Evolutionary conservation across 2,113 vertebrate species (phyloP).

Genomic region (Halichoerus grypus): DNA sequence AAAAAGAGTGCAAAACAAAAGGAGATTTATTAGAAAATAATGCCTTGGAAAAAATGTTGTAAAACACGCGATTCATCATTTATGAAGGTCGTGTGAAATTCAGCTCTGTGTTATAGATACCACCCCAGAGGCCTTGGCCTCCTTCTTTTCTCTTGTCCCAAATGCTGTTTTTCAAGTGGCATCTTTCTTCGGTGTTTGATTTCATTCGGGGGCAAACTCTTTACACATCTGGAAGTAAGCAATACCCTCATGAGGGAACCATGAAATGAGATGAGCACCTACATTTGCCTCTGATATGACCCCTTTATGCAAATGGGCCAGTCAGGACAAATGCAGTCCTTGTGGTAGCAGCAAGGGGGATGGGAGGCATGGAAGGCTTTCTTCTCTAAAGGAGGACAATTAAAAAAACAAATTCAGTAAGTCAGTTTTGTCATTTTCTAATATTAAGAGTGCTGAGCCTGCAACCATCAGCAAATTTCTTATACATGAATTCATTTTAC

Average conservation of each 20-base stretch:
- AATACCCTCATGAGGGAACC: not conserved
- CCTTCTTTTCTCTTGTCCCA: constrained; percentile 69
- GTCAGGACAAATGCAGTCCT: not conserved
- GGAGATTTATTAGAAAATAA: constrained; percentile 74
- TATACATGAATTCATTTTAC: constrained; percentile 51
- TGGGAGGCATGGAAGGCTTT: not conserved
- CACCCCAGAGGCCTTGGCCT: not conserved
- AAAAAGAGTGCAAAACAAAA: constrained; percentile 74
- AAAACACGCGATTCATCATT: constrained; percentile 64
- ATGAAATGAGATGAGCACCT: not conserved
- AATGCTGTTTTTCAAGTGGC: constrained; percentile 74
- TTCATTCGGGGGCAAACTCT: constrained; percentile 55
- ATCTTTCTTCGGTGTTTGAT: constrained; percentile 80
- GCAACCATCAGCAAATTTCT: not conserved
- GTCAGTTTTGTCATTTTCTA: not conserved
- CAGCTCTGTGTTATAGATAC: constrained; percentile 84
- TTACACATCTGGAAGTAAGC: constrained; percentile 69
- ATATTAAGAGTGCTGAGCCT: not conserved
- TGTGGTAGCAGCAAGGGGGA: too few relatives aligned
- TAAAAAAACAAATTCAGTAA: not conserved
- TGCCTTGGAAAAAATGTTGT: constrained; percentile 56
- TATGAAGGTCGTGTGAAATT: constrained; percentile 78
- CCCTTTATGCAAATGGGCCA: not conserved
- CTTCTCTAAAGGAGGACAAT: not conserved
- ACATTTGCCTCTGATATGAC: not conserved